phyloP scores from a whole-genome alignment of 2,888 invertebrate genomes.

The Drosophila kambysellisi region DNA sequence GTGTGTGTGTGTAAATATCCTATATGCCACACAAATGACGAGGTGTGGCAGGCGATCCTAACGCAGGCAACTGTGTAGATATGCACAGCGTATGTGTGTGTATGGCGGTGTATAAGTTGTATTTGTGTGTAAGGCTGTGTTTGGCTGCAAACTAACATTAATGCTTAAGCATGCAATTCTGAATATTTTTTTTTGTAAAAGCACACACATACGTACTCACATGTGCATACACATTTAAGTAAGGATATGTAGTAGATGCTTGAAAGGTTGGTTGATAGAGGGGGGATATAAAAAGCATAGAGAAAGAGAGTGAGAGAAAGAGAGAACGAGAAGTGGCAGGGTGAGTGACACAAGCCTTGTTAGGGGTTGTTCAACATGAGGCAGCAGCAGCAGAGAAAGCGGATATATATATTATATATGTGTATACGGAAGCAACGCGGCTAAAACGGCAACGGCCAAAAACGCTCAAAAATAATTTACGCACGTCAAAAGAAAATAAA shows the following conservation, averaged over 20 bases:
- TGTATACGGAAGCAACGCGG: slow-evolving; percentile 25
- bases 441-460: slow-evolving; percentile 16
- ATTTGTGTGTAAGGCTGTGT: neutral
- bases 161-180: neutral
- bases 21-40: slow-evolving; percentile 5
- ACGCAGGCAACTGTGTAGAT: slow-evolving; percentile 11
- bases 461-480: neutral
- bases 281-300: neutral
- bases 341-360: slow-evolving; percentile 67
- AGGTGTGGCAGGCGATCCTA: slow-evolving; percentile 40
- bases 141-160: neutral
- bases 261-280: neutral
- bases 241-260: slow-evolving; percentile 8
- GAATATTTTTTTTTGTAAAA: neutral
- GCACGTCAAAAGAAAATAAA: neutral
- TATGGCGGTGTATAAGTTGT: neutral
- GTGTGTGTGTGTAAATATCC: slow-evolving; percentile 3
- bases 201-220: neutral
- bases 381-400: slow-evolving; percentile 24
- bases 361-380: slow-evolving; percentile 64
- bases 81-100: neutral
- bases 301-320: slow-evolving; percentile 2
- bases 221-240: slow-evolving; percentile 12
- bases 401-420: neutral
- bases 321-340: slow-evolving; percentile 48